Base-by-base conservation (phyloP, 2,797 vertebrate species). In the Macroramphosus scolopax region DNA sequence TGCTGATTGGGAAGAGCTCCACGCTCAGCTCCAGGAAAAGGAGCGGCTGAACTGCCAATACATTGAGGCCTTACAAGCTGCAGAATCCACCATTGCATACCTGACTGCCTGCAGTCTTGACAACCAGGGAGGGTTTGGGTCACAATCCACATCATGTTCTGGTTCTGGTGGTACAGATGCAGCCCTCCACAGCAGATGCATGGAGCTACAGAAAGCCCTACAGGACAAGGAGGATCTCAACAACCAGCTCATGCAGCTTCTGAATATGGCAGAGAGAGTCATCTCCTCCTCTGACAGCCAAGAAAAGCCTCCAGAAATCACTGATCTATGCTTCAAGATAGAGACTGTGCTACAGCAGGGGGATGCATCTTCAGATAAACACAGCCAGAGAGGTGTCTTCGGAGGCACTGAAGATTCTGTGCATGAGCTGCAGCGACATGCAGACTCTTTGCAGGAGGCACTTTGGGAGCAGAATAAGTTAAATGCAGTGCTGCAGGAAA, bases 61-160 rank as follows among this genome's bases (percentile, higher is more conserved):
- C 1, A 11, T 55, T 4, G 87, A 84, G 51, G 88, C 88, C 18
- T 53, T 91, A 35, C 82, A 85, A 52, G 89, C 88, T 2, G 88
- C 89, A 1, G 78, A 91, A 29, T 89, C 88, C 75, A 92, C 89
- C 33, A 90, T 91, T 3, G 85, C 88, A 17, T 91, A 91, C 52
- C 82, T 92, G 44, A 92, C 90, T 0, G 89, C 91, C 26, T 91
- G 85, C 57, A 91, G 75, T 50, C 57, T 91, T 62, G 89, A 90
- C 68, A 81, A 56, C 16, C 87, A 91, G 55, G 68, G 46, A 12
- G 68, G 76, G 24, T 57, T 78, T 14, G 63, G 57, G n/a, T 44
- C 45, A 0, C 50, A 68, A 3, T 1, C 30, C 2, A 13, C 28
- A 35, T 38, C 9, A 1, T 58, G 43, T 12, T 52, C 69, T 8